phyloP scores from a whole-genome alignment of 2,113 vertebrate genomes.

The Nothocercus nigrocapillus region DNA sequence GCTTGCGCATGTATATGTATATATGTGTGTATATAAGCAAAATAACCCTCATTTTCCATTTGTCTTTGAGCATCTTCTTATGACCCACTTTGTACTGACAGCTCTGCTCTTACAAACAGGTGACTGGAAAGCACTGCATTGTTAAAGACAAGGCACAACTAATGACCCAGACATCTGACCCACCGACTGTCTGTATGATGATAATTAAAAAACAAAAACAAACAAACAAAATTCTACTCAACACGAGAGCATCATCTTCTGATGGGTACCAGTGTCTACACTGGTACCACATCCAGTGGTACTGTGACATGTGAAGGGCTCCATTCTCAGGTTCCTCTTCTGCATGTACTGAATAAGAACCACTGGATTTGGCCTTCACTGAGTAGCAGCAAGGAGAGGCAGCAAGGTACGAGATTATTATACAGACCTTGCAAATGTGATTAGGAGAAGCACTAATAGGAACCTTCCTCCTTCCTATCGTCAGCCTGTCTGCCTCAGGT shows the following conservation, averaged over 20 bases:
- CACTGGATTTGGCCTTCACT: background rate
- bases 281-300: background rate
- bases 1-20: too few relatives aligned
- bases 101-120: background rate
- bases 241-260: background rate
- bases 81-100: background rate
- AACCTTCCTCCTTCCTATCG: background rate
- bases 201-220: background rate
- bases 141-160: background rate
- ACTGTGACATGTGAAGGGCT: fast-evolving
- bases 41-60: background rate
- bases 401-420: background rate
- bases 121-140: background rate
- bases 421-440: background rate
- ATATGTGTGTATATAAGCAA: background rate
- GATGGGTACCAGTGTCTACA: background rate
- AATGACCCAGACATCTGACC: background rate
- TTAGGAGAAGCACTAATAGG: background rate
- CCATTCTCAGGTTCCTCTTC: background rate
- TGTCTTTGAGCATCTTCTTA: background rate
- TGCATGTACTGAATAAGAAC: background rate
- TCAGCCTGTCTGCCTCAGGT: background rate
- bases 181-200: background rate
- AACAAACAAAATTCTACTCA: background rate
- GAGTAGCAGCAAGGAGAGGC: background rate